Percentiles rank a stretch among this genome's conserved stretches.
Conservation (phyloP, 2,113 vertebrate species). For the Naja naja region DNA sequence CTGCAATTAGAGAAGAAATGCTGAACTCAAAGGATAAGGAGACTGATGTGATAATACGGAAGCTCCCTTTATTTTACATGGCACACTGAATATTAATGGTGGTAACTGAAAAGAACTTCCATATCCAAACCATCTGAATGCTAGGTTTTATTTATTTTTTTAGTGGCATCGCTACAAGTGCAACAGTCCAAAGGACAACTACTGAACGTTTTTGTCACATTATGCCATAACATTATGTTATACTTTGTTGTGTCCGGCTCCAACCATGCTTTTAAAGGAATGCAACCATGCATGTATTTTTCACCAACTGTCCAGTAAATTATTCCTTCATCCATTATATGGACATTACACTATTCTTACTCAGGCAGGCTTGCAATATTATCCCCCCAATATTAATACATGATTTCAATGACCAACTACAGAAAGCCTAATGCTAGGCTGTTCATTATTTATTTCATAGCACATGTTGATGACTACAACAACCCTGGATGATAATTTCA, state of each 20-base stretch:
- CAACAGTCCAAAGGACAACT: neutral
- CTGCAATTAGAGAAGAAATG: neutral
- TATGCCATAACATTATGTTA: neutral
- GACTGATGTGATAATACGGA: neutral
- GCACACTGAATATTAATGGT: neutral
- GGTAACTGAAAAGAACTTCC: neutral
- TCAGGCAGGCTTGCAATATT: neutral
- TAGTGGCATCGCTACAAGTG: neutral
- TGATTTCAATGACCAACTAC: neutral
- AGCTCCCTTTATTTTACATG: neutral
- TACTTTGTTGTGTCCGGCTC: neutral
- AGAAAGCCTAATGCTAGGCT: conserved; percentile 21
- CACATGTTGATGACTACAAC: conserved; percentile 55
- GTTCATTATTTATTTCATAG: conserved; percentile 58
- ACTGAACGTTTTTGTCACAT: neutral
- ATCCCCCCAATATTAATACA: neutral
- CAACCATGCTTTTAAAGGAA: neutral
- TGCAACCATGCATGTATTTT: neutral
- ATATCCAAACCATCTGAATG: neutral
- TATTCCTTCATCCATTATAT: neutral
- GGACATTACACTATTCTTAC: neutral
- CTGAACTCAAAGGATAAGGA: neutral
- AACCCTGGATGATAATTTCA: conserved; percentile 64
- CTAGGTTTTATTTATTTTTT: neutral
- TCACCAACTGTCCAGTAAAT: neutral